Evolutionary conservation across 35 echinoderm and acorn worm genomes (phyloP).

Genomic region (Holothuria glaberrima): DNA sequence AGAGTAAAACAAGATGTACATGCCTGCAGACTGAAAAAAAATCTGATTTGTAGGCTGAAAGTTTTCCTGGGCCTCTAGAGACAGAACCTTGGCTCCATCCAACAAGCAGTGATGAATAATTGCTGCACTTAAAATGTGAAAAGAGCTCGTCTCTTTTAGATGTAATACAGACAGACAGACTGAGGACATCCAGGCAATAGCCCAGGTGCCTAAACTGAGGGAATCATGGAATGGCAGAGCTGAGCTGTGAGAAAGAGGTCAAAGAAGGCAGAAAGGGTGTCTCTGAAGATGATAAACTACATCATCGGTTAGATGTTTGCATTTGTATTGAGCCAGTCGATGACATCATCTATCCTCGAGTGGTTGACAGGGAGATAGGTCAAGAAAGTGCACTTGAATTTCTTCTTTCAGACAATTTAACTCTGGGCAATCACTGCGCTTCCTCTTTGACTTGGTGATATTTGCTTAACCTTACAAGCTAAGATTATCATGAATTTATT

Average conservation of each 20-base stretch:
- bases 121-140: constrained; percentile 34
- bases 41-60: constrained; percentile 38
- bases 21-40: constrained; percentile 6
- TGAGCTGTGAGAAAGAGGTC: not conserved
- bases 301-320: not conserved
- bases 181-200: not conserved
- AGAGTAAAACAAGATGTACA: not conserved
- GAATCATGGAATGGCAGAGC: too few species aligned
- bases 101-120: constrained; percentile 28
- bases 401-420: too few species aligned
- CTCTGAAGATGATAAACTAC: not conserved
- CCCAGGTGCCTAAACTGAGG: not conserved
- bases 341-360: constrained; percentile 13
- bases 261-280: constrained; percentile 14
- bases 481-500: too few species aligned
- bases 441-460: not conserved
- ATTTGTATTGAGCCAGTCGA: not conserved
- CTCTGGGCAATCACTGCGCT: not conserved
- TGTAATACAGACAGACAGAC: not conserved
- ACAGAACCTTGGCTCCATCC: constrained; percentile 39
- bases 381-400: constrained; percentile 3
- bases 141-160: not conserved
- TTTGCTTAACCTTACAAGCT: too few species aligned
- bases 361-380: not conserved
- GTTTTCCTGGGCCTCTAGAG: constrained; percentile 33